These are phyloP conservation scores for Thumatha senex DNA, from an alignment of 2,888 invertebrate species.

Conservation along the genomic window DNA sequence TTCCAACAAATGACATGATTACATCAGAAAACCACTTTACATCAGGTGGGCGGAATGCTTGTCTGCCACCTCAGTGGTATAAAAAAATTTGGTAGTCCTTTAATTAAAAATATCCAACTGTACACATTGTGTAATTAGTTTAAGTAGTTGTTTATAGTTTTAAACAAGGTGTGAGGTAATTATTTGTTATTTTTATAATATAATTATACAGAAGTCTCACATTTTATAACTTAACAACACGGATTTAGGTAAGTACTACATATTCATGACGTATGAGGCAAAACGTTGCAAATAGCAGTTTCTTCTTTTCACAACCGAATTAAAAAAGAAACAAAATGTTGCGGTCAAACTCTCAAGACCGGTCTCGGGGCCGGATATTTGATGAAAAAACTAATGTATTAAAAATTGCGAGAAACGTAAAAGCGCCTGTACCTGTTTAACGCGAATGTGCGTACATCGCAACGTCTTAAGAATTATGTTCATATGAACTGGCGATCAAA, in stretches of 20 bases:
- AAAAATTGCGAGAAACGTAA: not conserved
- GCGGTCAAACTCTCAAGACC: not conserved
- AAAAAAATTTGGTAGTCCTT: too few relatives aligned
- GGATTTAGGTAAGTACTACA: not conserved
- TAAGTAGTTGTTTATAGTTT: not conserved
- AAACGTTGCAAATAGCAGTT: not conserved
- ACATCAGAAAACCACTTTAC: too few relatives aligned
- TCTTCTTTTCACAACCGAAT: not conserved
- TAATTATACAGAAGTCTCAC: not conserved
- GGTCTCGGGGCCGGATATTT: not conserved
- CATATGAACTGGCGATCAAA: too few relatives aligned
- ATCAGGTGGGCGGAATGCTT: too few relatives aligned
- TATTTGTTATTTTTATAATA: conserved; percentile 1
- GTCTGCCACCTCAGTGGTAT: too few relatives aligned
- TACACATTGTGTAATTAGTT: not conserved
- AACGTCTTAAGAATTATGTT: too few relatives aligned
- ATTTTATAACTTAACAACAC: not conserved
- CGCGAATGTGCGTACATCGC: too few relatives aligned
- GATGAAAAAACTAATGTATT: not conserved
- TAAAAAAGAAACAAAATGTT: not conserved
- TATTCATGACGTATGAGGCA: not conserved
- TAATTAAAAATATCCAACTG: too few relatives aligned
- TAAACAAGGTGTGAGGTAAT: not conserved
- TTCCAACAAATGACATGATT: too few relatives aligned
- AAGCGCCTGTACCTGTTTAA: too few relatives aligned